Conservation (phyloP, 2,888 invertebrate species). For the Hartigia nigra region DNA sequence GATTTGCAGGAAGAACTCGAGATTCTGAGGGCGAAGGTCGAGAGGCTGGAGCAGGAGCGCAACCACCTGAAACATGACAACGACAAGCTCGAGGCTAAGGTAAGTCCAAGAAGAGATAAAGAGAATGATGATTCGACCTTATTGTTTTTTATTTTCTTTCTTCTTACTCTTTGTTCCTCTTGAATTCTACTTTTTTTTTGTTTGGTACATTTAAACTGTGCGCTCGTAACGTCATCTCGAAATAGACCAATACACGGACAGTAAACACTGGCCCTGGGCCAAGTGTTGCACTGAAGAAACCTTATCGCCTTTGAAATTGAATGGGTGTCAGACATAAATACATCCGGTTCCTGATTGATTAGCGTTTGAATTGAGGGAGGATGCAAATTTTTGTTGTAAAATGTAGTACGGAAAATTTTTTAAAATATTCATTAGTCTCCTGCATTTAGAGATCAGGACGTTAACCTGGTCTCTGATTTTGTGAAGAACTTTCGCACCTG, state of each 20-base stretch:
- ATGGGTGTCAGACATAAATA: conserved; percentile 4
- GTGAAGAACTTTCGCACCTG: background rate
- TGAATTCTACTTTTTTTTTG: background rate
- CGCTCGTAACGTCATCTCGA: conserved; percentile 6
- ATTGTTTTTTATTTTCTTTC: background rate
- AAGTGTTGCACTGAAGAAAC: background rate
- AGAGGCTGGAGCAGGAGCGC: conserved; percentile 88
- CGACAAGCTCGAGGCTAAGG: conserved; percentile 92
- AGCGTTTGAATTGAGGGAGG: background rate
- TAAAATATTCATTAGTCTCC: background rate
- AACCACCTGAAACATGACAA: conserved; percentile 87
- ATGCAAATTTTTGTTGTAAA: background rate
- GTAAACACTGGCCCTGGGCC: conserved; percentile 1
- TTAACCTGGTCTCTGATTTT: background rate
- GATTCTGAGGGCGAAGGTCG: conserved; percentile 81
- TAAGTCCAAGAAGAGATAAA: conserved; percentile 66
- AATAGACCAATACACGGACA: background rate
- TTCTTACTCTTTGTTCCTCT: background rate
- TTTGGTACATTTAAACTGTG: background rate
- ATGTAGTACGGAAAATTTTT: background rate
- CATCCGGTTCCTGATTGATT: background rate
- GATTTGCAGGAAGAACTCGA: conserved; percentile 84
- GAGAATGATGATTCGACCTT: background rate
- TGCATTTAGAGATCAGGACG: background rate
- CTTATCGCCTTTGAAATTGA: background rate